Evolutionary conservation across 2,797 vertebrate species (phyloP), one percentile per base, ranked within the genome.

Genomic region (Tamandua tetradactyla): DNA sequence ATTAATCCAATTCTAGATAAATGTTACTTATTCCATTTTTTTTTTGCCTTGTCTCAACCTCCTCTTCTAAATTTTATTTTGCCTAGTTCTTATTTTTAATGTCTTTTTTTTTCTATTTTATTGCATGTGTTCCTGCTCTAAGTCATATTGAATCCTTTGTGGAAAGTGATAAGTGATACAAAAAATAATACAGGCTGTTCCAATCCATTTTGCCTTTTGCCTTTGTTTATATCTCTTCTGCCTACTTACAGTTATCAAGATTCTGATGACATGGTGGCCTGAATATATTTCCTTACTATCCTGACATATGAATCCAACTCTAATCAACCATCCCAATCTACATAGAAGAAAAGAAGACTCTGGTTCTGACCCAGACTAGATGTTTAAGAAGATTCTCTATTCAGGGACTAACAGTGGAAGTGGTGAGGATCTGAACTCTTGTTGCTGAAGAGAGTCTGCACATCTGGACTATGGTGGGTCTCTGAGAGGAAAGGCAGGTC

Each of bases 61-160:
- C 35, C 12, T 87, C 57, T 83, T 82, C 27, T 93, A 71, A 83
- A 80, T 94, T 84, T 83, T 12, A 10, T 42, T 87, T 79, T 68
- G 1, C 62, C 83, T 80, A 13, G 8, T 57, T 89, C 75, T 64
- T 44, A 69, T 27, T 94, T 96, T 47, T 92, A 90, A 49, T 95
- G 42, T 91, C 91, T 94, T 59, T 27, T 42, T 75, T 93, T 91
- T 95, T 40, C 64, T 75, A 23, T 75, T 87, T 89, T 84, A 83
- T 37, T 88, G 42, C 22, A 23, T 75, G 35, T 20, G 32, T 81
- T 89, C 80, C 75, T 76, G 23, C 83, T 42, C 3, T 86, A 87
- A 91, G 30, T 93, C 66, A 37, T 79, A 82, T 93, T 80, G 87
- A 91, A 49, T 93, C 57, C 91, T 94, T 47, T 80, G 52, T 87